Evolutionary conservation across 2,797 vertebrate genomes (phyloP).

Genomic region (Melanotaenia pygmaea): DNA sequence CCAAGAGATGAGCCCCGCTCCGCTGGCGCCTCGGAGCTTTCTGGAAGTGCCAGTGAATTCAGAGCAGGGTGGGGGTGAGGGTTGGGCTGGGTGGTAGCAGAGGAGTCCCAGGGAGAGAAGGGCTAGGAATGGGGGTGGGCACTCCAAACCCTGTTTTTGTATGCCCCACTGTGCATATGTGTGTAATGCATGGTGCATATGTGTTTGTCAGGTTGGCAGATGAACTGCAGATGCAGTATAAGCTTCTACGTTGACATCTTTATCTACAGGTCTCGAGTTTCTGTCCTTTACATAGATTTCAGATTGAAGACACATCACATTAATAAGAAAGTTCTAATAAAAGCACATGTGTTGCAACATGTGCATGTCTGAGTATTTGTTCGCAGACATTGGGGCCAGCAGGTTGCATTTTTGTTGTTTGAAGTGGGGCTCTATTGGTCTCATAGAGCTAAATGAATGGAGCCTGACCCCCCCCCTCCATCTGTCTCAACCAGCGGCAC

Average conservation of each 20-base stretch:
- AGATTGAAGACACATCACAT: constrained; percentile 42
- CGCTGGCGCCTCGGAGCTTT: constrained; percentile 86
- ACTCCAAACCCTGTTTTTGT: constrained; percentile 56
- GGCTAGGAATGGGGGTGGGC: constrained; percentile 55
- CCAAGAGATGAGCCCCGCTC: constrained; percentile 86
- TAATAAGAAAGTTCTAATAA: constrained; percentile 57
- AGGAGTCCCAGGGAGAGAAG: constrained; percentile 62
- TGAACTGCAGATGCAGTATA: constrained; percentile 44
- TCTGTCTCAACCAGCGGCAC: constrained; percentile 81
- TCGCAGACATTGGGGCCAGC: constrained; percentile 71
- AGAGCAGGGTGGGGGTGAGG: constrained; percentile 36
- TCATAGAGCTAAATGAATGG: constrained; percentile 79
- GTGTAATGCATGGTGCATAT: constrained; percentile 28
- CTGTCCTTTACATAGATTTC: constrained; percentile 23
- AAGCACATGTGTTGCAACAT: constrained; percentile 65
- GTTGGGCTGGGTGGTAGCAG: constrained; percentile 58
- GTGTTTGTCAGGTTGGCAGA: constrained; percentile 45
- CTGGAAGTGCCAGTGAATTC: constrained; percentile 84
- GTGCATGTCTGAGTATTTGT: constrained; percentile 57
- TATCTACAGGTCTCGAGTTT: constrained; percentile 34
- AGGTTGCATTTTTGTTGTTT: constrained; percentile 81
- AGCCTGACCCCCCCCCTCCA: constrained; percentile 67
- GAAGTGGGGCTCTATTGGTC: constrained; percentile 82
- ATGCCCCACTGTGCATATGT: constrained; percentile 49
- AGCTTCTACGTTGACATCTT: constrained; percentile 45